Evolutionary conservation across 1,140 invertebrate species (phyloP), one percentile per base, ranked within the genome.

Genomic region (Arctopsyche grandis): DNA sequence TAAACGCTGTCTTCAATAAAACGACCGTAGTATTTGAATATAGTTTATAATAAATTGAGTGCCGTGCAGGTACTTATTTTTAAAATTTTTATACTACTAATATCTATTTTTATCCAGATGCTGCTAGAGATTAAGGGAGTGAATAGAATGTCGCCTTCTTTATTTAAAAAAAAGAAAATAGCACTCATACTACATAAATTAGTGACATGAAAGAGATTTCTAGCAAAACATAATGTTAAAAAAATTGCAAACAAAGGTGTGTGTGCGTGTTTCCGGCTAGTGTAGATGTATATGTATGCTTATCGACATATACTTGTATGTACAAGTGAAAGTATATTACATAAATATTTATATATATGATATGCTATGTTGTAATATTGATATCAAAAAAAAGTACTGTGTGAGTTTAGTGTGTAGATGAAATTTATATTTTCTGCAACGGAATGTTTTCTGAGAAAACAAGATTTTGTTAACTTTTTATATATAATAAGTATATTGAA

Each of bases 391-490:
- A 29, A 66, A 66, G 63, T 66, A 66, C 63, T 66, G 63, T 66
- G n/a, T 66, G 63, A 66, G 14, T 66, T 66, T 66, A 66, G 63
- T 29, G 14, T 66, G 24, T 66, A 66, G 63, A 22, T 12, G 24
- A 66, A 66, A 26, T 26, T 26, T 66, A 66, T 66, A 66, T 66
- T 66, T 66, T 66, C 21, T 66, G 63, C 63, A 22, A 60, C 19
- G 16, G 56, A 60, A 60, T 66, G 63, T 66, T 66, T 66, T 66
- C 63, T 66, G 63, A 66, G 63, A 66, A 66, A 66, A 66, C 63
- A 66, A 66, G 21, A 26, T 24, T 12, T 9, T 26, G 21, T 22
- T 66, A 24, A 24, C 14, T 24, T 66, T 29, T 66, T 12, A 66
- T 66, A 26, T 66, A 16, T 22, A 4, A 21, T 24, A 66, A 29